Evolutionary conservation across 2,113 vertebrate species (phyloP), one percentile per base, ranked within the genome.

Genomic region (Oncorhynchus gorbuscha): DNA sequence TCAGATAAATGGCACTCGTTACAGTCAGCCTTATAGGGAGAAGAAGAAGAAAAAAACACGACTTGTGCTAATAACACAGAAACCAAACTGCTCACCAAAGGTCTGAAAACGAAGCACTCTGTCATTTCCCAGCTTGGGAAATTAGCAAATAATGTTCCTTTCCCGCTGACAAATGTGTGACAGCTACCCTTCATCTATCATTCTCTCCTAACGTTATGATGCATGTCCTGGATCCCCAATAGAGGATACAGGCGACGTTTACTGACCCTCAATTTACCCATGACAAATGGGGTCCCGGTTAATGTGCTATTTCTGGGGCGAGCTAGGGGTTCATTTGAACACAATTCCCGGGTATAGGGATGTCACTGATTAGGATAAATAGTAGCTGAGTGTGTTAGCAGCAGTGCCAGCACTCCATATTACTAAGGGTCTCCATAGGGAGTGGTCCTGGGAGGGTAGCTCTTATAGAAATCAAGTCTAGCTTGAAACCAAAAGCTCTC

Each of bases 341-440:
- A 96, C 98, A 98, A 97, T 99, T 97, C 95, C 95, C 95, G 94
- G 96, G 97, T 99, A 98, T 90, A 97, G 98, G 97, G 95, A 96
- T 97, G 97, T 99, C 97, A 98, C 96, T 99, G 97, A 99, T 99
- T 97, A 99, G 97, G 96, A 99, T 98, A 98, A 97, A 99, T 99
- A 95, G 98, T 95, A 95, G 80, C 90, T 90, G 90, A 91, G 88
- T 91, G 89, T 89, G 91, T 55, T 55, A 18, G 91, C 91, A 89
- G 89, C 87, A 89, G 88, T 86, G 91, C 89, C 89, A 83, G 89
- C 89, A 87, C 87, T 88, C 89, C 89, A 83, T 88, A 90, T 91
- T 90, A 91, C 87, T 88, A 84, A 81, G 84, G 87, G 88, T 82
- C 88, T 74, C 88, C 83, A 85, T 93, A 77, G 89, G 92, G 39